Evolutionary conservation across 2,113 vertebrate genomes (phyloP), one percentile per base, ranked within the genome.

Genomic region (Coturnix japonica): DNA sequence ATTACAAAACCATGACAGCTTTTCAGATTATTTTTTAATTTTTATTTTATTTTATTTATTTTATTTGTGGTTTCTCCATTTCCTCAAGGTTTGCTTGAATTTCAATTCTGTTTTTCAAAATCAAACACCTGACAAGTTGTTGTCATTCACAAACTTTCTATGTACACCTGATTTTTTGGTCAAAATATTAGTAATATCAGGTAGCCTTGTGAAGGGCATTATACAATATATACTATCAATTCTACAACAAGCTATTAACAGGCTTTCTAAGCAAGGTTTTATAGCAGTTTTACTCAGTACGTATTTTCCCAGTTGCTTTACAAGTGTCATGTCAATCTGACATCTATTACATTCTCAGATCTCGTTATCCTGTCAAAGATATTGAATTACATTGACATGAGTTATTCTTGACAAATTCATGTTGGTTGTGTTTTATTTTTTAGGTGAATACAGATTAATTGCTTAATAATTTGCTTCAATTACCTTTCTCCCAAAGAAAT

Each of bases 381-480:
- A 93, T 70, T 94, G 49, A 94, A 92, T 94, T 95, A 87, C 41
- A 49, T 11, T 87, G 78, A 73, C 84, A 63, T 73, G 85, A 95
- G 63, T 89, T 95, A 94, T 91, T 92, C 78, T 69, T 84, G 69
- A 89, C 75, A 94, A 93, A 94, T 89, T 89, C 53, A 37, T 49
- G n/a, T 90, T 72, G 78, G 44, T 84, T 84, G 66, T 15, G 23
- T 89, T 93, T 93, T 89, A 21, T 91, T 63, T 93, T 93, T 93
- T 65, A 51, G 23, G 11, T 91, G 95, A 89, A 92, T 93, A 92
- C 57, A 84, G 92, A 94, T 91, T 75, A 73, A 93, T 92, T 81
- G 39, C 75, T 91, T 92, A 89, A 95, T 92, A 84, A 93, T 95
- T 95, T 93, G 63, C 41, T 92, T 81, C 71, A 31, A 78, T 89